phyloP scores from a whole-genome alignment of 2,888 invertebrate species.

The Epicampocera succincta region DNA sequence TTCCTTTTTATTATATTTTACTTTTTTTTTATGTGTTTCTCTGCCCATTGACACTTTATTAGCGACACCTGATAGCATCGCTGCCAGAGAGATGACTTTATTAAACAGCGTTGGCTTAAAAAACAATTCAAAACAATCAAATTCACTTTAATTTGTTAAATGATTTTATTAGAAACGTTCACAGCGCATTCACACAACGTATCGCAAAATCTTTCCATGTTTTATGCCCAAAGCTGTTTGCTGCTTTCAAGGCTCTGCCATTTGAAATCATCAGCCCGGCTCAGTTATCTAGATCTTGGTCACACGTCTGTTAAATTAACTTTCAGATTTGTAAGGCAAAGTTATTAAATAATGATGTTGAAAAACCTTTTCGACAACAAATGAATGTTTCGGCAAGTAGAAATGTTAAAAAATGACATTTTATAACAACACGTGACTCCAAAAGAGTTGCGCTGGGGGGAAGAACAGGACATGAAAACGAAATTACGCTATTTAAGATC shows the following conservation, averaged over 20 bases:
- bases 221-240: slow-evolving; percentile 43
- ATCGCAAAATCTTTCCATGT: slow-evolving; percentile 34
- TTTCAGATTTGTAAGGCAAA: slow-evolving; percentile 58
- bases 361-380: too few species aligned
- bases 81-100: slow-evolving; percentile 13
- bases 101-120: slow-evolving; percentile 50
- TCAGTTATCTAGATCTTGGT: slow-evolving; percentile 71
- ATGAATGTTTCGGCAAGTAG: too few species aligned
- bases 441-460: too few species aligned
- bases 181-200: not conserved
- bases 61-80: slow-evolving; percentile 57
- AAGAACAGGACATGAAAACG: too few species aligned
- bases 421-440: too few species aligned
- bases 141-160: slow-evolving; percentile 68
- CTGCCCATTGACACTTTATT: slow-evolving; percentile 64
- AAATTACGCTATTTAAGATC: too few species aligned
- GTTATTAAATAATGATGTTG: slow-evolving; percentile 48
- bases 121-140: slow-evolving; percentile 56
- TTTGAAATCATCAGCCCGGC: slow-evolving; percentile 5
- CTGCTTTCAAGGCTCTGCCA: not conserved
- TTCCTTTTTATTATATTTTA: not conserved
- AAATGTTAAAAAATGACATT: too few species aligned
- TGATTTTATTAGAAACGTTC: slow-evolving; percentile 49
- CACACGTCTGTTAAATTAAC: slow-evolving; percentile 69
- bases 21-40: not conserved